Percentiles rank a stretch among this genome's conserved stretches.
These are phyloP conservation scores for Drosophila niveifrons DNA, from an alignment of 2,888 invertebrate genomes.

Conservation along the genomic window DNA sequence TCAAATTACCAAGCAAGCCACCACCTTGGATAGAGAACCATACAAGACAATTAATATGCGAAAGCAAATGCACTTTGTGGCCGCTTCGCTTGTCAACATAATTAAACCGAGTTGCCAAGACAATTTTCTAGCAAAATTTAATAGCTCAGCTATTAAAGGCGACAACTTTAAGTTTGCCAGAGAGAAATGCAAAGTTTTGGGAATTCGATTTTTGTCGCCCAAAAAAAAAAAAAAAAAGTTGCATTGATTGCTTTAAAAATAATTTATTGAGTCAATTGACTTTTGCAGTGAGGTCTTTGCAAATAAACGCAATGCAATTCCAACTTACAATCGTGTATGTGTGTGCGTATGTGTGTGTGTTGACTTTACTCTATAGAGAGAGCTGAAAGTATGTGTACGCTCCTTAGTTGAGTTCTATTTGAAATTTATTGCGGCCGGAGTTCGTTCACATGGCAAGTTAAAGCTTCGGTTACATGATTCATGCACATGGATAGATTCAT, in stretches of 20 bases:
- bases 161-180: neutral
- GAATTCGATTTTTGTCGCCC: conserved; percentile 72
- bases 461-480: conserved; percentile 75
- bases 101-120: conserved; percentile 22
- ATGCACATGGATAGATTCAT: conserved; percentile 54
- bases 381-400: conserved; percentile 46
- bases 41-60: conserved; percentile 34
- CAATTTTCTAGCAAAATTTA: neutral
- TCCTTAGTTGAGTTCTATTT: conserved; percentile 70
- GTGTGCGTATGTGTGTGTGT: conserved; percentile 44
- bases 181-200: conserved; percentile 42
- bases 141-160: neutral
- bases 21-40: conserved; percentile 33
- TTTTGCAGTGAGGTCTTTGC: conserved; percentile 72
- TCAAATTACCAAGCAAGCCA: conserved; percentile 32
- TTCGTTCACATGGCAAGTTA: conserved; percentile 79
- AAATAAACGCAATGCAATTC: conserved; percentile 79
- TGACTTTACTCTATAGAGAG: conserved; percentile 70
- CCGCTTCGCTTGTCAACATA: conserved; percentile 9
- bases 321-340: conserved; percentile 66
- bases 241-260: conserved; percentile 81
- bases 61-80: conserved; percentile 13
- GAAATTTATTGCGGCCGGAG: conserved; percentile 79
- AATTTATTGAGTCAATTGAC: conserved; percentile 82
- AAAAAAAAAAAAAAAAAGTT: conserved; percentile 33